Percentiles rank a stretch among this genome's conserved stretches.
phyloP scores from a whole-genome alignment of 2,113 vertebrate species.

The Laterallus jamaicensis region DNA sequence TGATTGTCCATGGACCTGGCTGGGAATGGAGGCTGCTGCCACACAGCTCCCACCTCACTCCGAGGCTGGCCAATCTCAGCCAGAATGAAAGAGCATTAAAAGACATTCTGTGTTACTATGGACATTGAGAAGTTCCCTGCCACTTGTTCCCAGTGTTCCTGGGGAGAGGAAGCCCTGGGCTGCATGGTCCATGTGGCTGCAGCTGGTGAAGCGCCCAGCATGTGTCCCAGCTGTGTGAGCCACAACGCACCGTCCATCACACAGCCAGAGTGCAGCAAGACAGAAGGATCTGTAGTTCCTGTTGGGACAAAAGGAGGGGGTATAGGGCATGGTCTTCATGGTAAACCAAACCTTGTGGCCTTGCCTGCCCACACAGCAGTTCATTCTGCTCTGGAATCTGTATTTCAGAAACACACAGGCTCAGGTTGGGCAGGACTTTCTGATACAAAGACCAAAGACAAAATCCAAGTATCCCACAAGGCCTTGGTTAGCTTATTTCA shows the following conservation, averaged over 20 bases:
- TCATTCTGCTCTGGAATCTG: accelerated
- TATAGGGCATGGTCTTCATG: accelerated
- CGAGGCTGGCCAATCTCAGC: neutral
- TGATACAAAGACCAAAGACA: neutral
- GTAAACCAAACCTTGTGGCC: neutral
- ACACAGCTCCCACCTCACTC: neutral
- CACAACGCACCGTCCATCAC: accelerated
- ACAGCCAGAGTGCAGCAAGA: neutral
- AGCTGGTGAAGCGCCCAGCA: neutral
- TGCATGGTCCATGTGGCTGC: neutral
- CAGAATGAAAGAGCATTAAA: neutral
- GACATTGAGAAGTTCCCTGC: neutral
- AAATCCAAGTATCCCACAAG: neutral
- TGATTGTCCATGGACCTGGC: neutral
- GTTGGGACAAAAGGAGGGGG: neutral
- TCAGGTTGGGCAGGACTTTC: neutral
- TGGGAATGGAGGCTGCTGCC: neutral
- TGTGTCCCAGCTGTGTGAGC: accelerated
- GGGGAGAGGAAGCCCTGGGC: neutral
- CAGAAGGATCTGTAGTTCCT: neutral
- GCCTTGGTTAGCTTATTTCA: neutral
- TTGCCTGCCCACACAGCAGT: neutral
- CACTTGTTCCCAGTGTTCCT: neutral
- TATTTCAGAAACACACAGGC: accelerated
- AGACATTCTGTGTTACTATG: neutral